These are phyloP conservation scores for Melinaea marsaeus DNA, from an alignment of 2,888 invertebrate species.

Conservation along the genomic window DNA sequence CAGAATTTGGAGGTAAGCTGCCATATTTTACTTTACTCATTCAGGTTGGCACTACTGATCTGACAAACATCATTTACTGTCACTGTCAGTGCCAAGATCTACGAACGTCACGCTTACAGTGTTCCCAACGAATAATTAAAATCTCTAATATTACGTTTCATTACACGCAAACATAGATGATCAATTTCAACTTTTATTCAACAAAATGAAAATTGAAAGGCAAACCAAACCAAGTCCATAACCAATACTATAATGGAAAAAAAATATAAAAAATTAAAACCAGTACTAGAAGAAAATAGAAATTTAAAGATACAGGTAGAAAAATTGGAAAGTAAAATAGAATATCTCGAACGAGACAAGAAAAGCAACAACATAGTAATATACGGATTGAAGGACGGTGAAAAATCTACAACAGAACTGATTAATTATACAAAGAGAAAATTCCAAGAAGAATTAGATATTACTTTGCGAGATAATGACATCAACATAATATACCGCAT, in stretches of 20 bases:
- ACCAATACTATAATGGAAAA: constrained; percentile 21
- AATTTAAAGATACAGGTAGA: constrained; percentile 19
- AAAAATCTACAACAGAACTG: constrained; percentile 15
- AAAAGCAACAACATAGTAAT: constrained; percentile 13
- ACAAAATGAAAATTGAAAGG: constrained; percentile 17
- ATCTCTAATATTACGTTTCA: constrained; percentile 7
- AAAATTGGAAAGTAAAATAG: constrained; percentile 21
- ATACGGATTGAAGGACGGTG: constrained; percentile 9
- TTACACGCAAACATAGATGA: no score
- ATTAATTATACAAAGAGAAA: constrained; percentile 5
- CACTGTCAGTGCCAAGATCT: not conserved
- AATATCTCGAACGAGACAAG: constrained; percentile 22
- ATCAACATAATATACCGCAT: not conserved
- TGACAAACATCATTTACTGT: not conserved
- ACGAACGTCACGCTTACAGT: not conserved
- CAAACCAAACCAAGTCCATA: constrained; percentile 11
- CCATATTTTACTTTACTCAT: not conserved
- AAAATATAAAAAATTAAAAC: constrained; percentile 24
- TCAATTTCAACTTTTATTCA: not conserved
- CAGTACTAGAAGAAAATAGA: constrained; percentile 20
- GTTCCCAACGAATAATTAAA: not conserved
- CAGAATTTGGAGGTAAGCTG: not conserved
- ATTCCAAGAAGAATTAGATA: constrained; percentile 12
- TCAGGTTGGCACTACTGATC: no score
- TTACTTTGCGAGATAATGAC: constrained; percentile 12